Base-by-base conservation (phyloP, 2,888 invertebrate genomes). In the Machimus rusticus region DNA sequence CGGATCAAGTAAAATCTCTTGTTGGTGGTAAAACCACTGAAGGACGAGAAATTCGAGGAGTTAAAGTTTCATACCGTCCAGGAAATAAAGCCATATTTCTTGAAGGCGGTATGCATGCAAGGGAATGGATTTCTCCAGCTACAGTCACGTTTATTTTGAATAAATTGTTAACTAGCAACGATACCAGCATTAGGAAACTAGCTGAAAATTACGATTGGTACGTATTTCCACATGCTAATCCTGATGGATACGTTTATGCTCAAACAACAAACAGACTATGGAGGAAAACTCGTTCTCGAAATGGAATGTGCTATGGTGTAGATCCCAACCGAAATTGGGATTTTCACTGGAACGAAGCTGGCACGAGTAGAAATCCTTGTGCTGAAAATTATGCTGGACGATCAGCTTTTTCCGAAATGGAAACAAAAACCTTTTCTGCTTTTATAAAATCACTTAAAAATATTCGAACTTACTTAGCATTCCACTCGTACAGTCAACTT, bases 401-500 rank as follows among this genome's bases (percentile, higher is more conserved):
- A 0, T 92, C 92, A 0, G 93, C 94, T 0, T 95, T 95, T 90
- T 94, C 95, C 0, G 95, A 95, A 89, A 90, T 92, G 0, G 95
- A 95, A 90, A 94, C 94, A 0, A 92, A 92, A 82, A 91, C 94
- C 0, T 90, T 95, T n/a, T 94, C 95, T 0, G 89, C 93, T 0
- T 96, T 93, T 90, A 93, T 96, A 55, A 90, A 90, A 0, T 91
- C 93, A 0, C 90, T 95, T 76, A 92, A 93, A 16, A 92, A 93
- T 77, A 92, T 95, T 19, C 93, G 94, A 46, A 92, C 95, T 46
- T 97, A 96, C 91, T 91, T 97, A 3, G 94, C 95, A 0, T 95
- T 97, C 91, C 97, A 97, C 91, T 96, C 97, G 0, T 96, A 94
- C 90, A 95, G 96, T 0, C 96, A 97, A 90, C 93, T 95, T 77